Base-by-base conservation (phyloP, 2,797 vertebrate species). In the Bovichtus diacanthus region DNA sequence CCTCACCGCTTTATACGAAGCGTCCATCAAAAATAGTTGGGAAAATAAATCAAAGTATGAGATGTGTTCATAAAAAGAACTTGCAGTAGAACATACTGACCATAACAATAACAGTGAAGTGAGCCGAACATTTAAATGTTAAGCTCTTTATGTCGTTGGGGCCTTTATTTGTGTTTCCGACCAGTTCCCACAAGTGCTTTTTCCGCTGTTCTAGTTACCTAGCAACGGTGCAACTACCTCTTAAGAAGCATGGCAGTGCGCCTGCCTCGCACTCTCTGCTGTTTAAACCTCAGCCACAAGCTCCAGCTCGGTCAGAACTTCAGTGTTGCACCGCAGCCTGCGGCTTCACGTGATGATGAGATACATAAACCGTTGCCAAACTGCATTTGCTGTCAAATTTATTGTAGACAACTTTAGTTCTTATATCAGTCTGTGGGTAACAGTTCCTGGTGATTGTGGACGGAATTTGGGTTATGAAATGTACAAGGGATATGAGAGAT, bases 151-250 rank as follows among this genome's bases (percentile, higher is more conserved):
- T 63, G 56, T 43, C 23, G 41, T 51, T 60, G 50, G 51, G 39
- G 36, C 36, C 34, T 74, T 50, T 62, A 23, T 70, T 75, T 68
- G n/a, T 61, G 23, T n/a, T 51, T 65, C 70, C 38, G 29, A 71
- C 34, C 39, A 25, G 6, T 72, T 80, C 70, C 62, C 39, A 85
- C 25, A 65, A 74, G 53, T 72, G 64, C 60, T 70, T 76, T 49
- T 66, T 61, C 41, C 56, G 64, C 67, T 78, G 29, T 56, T 80
- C 46, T 49, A 41, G 89, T 93, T 89, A 69, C 86, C 61, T 76
- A 74, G 91, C 83, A 91, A 91, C 78, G 5, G 61, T 75, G 51
- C 55, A 76, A n/a, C 55, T 68, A 81, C 53, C 58, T 63, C 63
- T 39, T 63, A 19, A 66, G 31, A 76, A 82, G 63, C 12, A 29